These are phyloP conservation scores for Pedetes capensis DNA, from an alignment of 2,113 vertebrate genomes.

Conservation along the genomic window DNA sequence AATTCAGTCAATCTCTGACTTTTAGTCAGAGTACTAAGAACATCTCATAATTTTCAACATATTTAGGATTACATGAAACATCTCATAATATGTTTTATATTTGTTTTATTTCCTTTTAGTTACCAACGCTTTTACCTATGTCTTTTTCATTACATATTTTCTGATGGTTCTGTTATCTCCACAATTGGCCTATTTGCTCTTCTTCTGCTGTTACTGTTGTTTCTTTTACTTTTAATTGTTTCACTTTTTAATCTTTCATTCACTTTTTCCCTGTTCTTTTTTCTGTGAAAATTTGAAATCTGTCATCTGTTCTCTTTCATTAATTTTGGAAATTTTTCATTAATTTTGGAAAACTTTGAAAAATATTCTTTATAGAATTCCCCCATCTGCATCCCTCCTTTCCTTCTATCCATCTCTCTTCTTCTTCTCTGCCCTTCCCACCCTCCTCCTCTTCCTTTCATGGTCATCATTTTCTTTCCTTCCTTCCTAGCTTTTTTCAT, in stretches of 20 bases:
- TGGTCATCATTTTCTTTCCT: accelerated
- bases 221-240: neutral
- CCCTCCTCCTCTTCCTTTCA: neutral
- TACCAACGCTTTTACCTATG: neutral
- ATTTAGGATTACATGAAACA: neutral
- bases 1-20: too few relatives aligned
- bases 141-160: neutral
- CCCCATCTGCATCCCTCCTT: neutral
- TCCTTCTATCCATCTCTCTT: accelerated
- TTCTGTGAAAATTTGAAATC: neutral
- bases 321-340: neutral
- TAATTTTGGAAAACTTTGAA: neutral
- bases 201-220: neutral
- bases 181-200: neutral
- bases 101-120: neutral
- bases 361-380: neutral
- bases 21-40: too few relatives aligned
- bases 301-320: neutral
- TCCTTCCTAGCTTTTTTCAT: neutral
- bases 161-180: neutral
- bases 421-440: neutral
- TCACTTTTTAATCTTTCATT: neutral
- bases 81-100: neutral
- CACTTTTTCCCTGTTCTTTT: too few relatives aligned
- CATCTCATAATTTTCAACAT: neutral